A percentile compares a stretch with the other conserved stretches of the same genome.
Conservation (phyloP, 2,113 vertebrate species). For the Osmerus eperlanus region DNA sequence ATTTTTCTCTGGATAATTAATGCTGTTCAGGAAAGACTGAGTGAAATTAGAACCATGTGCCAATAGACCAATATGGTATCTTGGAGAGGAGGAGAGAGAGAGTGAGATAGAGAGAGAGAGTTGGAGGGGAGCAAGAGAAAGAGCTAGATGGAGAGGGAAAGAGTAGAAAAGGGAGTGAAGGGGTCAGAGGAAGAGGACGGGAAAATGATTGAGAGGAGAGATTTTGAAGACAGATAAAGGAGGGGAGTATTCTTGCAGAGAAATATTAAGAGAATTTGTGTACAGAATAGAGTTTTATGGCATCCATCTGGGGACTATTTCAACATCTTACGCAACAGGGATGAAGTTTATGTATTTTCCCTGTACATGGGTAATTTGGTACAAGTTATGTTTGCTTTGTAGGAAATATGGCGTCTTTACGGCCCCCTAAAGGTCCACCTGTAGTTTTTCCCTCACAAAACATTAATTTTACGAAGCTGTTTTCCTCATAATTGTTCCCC, state of each 20-base stretch:
- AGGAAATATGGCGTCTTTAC: background rate
- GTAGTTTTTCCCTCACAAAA: constrained; percentile 9
- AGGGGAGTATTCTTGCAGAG: background rate
- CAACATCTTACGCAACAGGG: background rate
- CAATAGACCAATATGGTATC: background rate
- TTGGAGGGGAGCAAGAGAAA: background rate
- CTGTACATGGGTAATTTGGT: background rate
- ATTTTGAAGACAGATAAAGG: too few relatives aligned
- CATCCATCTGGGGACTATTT: background rate
- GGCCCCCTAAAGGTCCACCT: background rate
- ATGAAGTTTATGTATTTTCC: background rate
- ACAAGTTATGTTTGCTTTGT: background rate
- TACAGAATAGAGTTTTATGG: background rate
- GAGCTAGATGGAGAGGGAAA: background rate
- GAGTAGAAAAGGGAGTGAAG: too few relatives aligned
- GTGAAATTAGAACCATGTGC: background rate
- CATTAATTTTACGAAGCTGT: background rate
- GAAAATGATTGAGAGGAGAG: too few relatives aligned
- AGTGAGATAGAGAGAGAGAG: background rate
- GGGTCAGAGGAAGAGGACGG: too few relatives aligned
- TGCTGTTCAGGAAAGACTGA: constrained; percentile 16
- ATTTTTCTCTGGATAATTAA: constrained; percentile 37
- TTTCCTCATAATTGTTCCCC: background rate
- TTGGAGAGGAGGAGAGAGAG: background rate
- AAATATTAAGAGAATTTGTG: background rate